Conservation (phyloP, 2,888 invertebrate species). For the Acrobasis suavella region DNA sequence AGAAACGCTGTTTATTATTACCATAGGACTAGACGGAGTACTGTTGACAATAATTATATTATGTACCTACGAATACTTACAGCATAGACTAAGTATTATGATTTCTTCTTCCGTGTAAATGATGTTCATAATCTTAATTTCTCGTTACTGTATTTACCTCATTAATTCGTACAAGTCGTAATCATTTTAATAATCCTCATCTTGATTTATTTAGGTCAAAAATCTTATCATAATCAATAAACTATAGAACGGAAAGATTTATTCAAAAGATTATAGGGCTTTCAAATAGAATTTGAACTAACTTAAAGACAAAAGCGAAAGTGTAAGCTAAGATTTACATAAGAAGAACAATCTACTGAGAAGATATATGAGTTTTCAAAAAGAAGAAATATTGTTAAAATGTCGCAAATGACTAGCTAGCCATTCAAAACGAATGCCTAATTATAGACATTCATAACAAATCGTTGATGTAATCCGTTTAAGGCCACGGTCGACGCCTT, state of each 20-base stretch:
- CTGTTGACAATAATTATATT: constrained; percentile 10
- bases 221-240: no score
- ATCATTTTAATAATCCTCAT: no score
- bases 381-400: not conserved
- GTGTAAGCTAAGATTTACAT: no score
- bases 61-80: no score
- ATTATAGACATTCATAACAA: constrained; percentile 38
- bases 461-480: constrained; percentile 41
- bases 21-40: not conserved
- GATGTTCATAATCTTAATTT: not conserved
- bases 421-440: constrained; percentile 19
- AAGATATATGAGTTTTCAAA: no score
- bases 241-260: no score
- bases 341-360: no score
- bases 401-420: not conserved
- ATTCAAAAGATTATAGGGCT: no score
- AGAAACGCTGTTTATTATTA: not conserved
- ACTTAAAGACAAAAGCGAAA: no score
- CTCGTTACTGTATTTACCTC: not conserved
- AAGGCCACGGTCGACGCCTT: constrained; percentile 50
- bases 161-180: no score
- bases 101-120: constrained; percentile 12
- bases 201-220: no score
- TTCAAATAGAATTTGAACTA: no score
- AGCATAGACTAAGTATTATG: not conserved